These are phyloP conservation scores for Drosophila arawakana DNA, from an alignment of 1,140 invertebrate genomes.

Conservation along the genomic window DNA sequence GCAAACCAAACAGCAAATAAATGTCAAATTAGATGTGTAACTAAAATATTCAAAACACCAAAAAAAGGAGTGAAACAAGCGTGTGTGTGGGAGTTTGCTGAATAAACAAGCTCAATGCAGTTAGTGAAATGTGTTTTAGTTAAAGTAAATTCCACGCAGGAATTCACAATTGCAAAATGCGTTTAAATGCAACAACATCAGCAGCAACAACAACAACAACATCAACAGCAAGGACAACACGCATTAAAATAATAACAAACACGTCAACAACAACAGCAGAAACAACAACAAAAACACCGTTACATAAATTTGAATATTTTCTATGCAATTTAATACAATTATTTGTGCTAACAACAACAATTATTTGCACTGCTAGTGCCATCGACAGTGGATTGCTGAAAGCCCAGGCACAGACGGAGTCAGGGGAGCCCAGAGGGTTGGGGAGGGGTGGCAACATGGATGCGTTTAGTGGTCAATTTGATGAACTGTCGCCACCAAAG, in stretches of 20 bases:
- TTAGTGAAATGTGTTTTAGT: constrained; percentile 73
- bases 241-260: constrained; percentile 16
- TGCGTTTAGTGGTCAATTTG: constrained; percentile 27
- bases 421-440: no score
- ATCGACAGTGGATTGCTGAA: constrained; percentile 37
- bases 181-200: constrained; percentile 74
- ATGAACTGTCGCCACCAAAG: constrained; percentile 10
- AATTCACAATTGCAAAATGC: constrained; percentile 73
- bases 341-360: constrained; percentile 63
- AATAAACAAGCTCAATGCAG: constrained; percentile 71
- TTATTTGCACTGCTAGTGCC: constrained; percentile 48
- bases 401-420: constrained; percentile 24
- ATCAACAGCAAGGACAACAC: constrained; percentile 34
- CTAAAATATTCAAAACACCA: constrained; percentile 22
- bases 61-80: constrained; percentile 16
- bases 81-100: background rate
- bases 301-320: constrained; percentile 54
- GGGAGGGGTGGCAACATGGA: constrained; percentile 24
- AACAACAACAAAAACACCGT: constrained; percentile 10
- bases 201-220: constrained; percentile 49
- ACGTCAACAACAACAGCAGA: constrained; percentile 18
- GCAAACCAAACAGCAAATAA: constrained; percentile 21
- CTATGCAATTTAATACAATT: constrained; percentile 63
- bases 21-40: background rate
- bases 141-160: constrained; percentile 66